Evolutionary conservation across 2,888 invertebrate species (phyloP).

Genomic region (Drosophila niveifrons): DNA sequence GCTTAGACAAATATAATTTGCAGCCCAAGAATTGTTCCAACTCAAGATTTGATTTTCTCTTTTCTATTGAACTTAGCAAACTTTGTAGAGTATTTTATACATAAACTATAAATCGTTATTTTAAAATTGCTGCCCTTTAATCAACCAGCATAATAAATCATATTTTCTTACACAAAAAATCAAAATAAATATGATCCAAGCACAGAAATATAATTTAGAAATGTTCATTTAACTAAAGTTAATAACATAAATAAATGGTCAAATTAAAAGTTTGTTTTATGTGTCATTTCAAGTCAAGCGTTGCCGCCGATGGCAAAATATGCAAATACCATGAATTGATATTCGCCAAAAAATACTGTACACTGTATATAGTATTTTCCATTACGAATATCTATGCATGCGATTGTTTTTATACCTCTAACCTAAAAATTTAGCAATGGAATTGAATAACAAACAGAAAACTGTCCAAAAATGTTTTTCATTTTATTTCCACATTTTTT

Average conservation of each 20-base stretch:
- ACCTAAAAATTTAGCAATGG: slow-evolving; percentile 29
- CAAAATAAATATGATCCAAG: too few relatives aligned
- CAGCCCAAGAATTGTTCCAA: too few relatives aligned
- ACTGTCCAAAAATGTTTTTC: slow-evolving; percentile 32
- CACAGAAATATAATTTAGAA: not conserved
- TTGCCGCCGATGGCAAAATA: slow-evolving; percentile 3
- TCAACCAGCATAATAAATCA: not conserved
- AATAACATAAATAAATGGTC: not conserved
- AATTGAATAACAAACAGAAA: slow-evolving; percentile 41
- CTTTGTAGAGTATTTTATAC: not conserved
- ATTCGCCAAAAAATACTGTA: not conserved
- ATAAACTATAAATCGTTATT: not conserved
- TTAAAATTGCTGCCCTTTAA: not conserved
- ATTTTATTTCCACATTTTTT: slow-evolving; percentile 13
- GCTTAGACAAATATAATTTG: not conserved
- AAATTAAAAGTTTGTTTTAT: not conserved
- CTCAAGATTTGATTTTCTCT: too few relatives aligned
- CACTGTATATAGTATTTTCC: slow-evolving; percentile 14
- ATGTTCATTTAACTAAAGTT: not conserved
- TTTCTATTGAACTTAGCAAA: too few relatives aligned
- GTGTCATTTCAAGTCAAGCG: not conserved
- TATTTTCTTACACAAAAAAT: not conserved
- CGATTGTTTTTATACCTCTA: slow-evolving; percentile 24
- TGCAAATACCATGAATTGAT: slow-evolving; percentile 20
- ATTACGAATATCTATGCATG: slow-evolving; percentile 26